Conservation (phyloP, 2,888 invertebrate species). For the Seira musarum region DNA sequence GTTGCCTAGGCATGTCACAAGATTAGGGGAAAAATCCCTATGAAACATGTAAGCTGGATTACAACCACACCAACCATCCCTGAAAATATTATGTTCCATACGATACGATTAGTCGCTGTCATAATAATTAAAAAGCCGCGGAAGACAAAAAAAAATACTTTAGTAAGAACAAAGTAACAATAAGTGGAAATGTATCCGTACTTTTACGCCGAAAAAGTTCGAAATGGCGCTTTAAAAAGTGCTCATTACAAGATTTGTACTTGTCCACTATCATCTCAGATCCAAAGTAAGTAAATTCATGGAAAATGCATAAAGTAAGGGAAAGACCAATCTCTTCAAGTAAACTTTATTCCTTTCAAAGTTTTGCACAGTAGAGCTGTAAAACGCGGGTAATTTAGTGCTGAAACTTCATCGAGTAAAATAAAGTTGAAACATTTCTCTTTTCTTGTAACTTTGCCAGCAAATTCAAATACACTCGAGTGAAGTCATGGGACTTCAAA, state of each 20-base stretch:
- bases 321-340: too few species aligned
- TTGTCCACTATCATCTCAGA: background rate
- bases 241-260: background rate
- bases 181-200: too few species aligned
- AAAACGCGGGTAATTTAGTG: conserved; percentile 30
- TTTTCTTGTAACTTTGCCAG: conserved; percentile 22
- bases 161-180: background rate
- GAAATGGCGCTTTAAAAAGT: conserved; percentile 5
- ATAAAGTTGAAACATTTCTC: conserved; percentile 38
- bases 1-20: too few species aligned
- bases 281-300: background rate
- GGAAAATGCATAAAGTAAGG: background rate
- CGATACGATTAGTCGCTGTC: background rate
- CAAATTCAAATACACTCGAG: background rate
- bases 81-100: too few species aligned
- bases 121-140: conserved; percentile 8
- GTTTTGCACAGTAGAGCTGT: background rate
- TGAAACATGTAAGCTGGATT: too few species aligned
- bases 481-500: too few species aligned
- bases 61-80: too few species aligned
- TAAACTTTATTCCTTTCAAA: too few species aligned
- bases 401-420: conserved; percentile 17
- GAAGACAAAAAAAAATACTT: background rate
- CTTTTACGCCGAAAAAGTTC: background rate
- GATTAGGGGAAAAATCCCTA: too few species aligned